phyloP scores from a whole-genome alignment of 1,140 invertebrate species.

The Sesamia nonagrioides region DNA sequence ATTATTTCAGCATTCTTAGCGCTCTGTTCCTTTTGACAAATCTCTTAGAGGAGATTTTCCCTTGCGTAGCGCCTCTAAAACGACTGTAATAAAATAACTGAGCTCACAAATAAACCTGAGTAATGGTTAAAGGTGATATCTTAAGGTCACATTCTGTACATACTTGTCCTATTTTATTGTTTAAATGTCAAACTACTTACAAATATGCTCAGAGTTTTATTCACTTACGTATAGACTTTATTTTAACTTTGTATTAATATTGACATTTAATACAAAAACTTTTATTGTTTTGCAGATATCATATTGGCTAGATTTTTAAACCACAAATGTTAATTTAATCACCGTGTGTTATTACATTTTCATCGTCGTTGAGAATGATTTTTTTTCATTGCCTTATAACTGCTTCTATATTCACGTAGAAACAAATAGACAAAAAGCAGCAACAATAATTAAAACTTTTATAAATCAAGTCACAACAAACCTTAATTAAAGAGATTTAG shows the following conservation, averaged over 20 bases:
- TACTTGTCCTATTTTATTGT: neutral
- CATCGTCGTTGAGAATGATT: too few relatives aligned
- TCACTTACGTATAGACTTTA: conserved; percentile 11
- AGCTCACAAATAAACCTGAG: conserved; percentile 26
- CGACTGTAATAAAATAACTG: conserved; percentile 21
- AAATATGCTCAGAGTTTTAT: neutral
- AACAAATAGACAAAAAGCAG: too few relatives aligned
- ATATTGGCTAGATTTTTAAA: too few relatives aligned
- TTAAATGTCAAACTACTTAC: neutral
- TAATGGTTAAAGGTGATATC: neutral
- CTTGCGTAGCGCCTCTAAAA: conserved; percentile 34
- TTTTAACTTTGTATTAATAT: conserved; percentile 4
- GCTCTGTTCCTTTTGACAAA: conserved; percentile 51
- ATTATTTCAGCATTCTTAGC: conserved; percentile 62
- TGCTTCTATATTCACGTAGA: too few relatives aligned
- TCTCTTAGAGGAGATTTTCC: conserved; percentile 39
- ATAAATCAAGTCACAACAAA: too few relatives aligned
- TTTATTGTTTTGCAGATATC: too few relatives aligned
- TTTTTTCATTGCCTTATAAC: too few relatives aligned
- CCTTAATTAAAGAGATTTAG: too few relatives aligned
- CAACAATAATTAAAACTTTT: too few relatives aligned
- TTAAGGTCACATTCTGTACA: neutral
- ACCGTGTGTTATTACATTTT: too few relatives aligned
- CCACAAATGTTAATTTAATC: conserved; percentile 1
- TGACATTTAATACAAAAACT: too few relatives aligned